Conservation (phyloP, 2,797 vertebrate species). For the Gila robusta region DNA sequence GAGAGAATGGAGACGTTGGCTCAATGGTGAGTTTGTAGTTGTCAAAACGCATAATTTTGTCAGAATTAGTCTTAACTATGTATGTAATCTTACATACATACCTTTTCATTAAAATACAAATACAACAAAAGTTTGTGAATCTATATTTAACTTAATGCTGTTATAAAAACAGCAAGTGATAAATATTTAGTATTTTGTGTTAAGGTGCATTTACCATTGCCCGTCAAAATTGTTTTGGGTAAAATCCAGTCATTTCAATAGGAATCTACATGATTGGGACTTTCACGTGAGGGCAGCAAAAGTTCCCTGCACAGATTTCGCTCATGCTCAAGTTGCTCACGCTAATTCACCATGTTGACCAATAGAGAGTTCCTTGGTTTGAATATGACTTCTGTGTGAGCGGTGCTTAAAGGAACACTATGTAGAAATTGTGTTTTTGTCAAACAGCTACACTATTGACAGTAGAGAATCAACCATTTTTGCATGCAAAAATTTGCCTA, state of each 20-base stretch:
- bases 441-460: no score
- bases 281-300: not conserved
- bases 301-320: not conserved
- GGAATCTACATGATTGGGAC: not conserved
- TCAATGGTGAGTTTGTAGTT: conserved; percentile 85
- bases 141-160: not conserved
- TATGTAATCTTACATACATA: not conserved
- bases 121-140: not conserved
- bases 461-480: not conserved
- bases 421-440: no score
- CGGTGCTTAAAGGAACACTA: not conserved
- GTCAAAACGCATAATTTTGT: not conserved
- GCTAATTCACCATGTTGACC: not conserved
- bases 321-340: not conserved
- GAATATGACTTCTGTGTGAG: not conserved
- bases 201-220: not conserved
- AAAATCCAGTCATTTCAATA: not conserved
- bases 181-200: not conserved
- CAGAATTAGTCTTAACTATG: not conserved
- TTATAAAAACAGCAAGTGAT: not conserved
- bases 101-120: not conserved
- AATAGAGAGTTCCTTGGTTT: not conserved
- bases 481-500: not conserved
- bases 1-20: conserved; percentile 96
- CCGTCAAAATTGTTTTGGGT: not conserved